Base-by-base conservation (phyloP, 2,113 vertebrate genomes). In the Himantopus leucocephalus region DNA sequence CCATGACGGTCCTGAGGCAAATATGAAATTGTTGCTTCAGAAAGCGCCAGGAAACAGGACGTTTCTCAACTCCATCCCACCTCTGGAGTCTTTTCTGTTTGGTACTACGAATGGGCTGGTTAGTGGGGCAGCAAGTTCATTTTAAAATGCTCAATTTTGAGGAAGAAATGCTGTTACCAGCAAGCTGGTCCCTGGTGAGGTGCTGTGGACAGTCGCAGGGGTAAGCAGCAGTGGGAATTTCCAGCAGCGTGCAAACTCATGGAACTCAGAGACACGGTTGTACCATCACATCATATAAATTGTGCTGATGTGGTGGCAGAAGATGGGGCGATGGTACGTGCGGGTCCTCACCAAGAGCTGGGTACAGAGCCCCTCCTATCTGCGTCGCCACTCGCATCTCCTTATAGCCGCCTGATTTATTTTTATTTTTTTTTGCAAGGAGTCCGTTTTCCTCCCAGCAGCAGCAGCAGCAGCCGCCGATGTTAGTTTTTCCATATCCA, bases 401-500 rank as follows among this genome's bases (percentile, higher is more conserved):
- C 68, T 84, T 26, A 11, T 1, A 71, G 63, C 62, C 1, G 6
- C 74, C 35, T 10, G 53, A 5, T 37, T 18, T 23, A 12, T 48
- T 43, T 35, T 66, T 30, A 24, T 52, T 52, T 83, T 62, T 53
- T 64, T 34, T 76, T 24, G 35, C 77, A 24, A 73, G 88, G 88
- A 77, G 43, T 30, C 74, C 26, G 2, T 91, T 85, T 88, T 64
- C 75, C 87, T 81, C 70, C 80, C n/a, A 5, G 58, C 90, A 85
- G 92, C 91, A 68, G 92, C 91, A 68, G 68, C 84, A 29, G 90
- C 87, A 5, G 88, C 71, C 12, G 12, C 58, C 60, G 3, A 3
- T 88, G 93, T 96, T 96, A 22, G 95, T 96, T 96, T 96, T 96
- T 96, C 95, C 95, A 85, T 41, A n/a, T 82, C 88, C 91, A 88